phyloP scores from a whole-genome alignment of 2,888 invertebrate genomes.

The Troides oblongomaculatus region DNA sequence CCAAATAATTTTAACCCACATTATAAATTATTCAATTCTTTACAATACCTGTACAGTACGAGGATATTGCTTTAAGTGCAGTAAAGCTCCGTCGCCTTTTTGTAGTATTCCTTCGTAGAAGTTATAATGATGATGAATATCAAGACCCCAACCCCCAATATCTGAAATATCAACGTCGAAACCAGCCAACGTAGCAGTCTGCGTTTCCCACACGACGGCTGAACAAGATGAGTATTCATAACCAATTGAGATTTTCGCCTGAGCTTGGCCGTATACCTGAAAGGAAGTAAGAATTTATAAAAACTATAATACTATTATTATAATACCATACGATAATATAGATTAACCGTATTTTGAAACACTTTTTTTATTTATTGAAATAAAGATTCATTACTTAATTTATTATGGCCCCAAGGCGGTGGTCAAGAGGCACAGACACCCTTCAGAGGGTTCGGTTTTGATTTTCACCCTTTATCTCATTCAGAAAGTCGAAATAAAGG shows the following conservation, averaged over 20 bases:
- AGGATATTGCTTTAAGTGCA: slow-evolving; percentile 96
- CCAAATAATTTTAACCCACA: too few relatives aligned
- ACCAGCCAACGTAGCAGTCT: slow-evolving; percentile 95
- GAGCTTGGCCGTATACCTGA: slow-evolving; percentile 90
- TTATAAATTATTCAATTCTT: too few relatives aligned
- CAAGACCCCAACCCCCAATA: slow-evolving; percentile 98
- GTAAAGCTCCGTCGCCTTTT: slow-evolving; percentile 97
- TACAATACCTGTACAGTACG: slow-evolving; percentile 85
- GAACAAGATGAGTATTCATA: slow-evolving; percentile 95
- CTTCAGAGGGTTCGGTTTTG: too few relatives aligned
- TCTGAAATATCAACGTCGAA: slow-evolving; percentile 98
- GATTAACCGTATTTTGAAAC: too few relatives aligned
- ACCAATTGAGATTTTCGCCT: slow-evolving; percentile 93
- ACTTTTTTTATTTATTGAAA: too few relatives aligned
- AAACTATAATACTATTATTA: neutral
- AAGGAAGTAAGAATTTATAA: slow-evolving; percentile 1
- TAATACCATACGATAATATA: too few relatives aligned
- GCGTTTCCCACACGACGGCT: slow-evolving; percentile 95
- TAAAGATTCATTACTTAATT: too few relatives aligned
- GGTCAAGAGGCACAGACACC: too few relatives aligned
- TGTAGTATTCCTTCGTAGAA: slow-evolving; percentile 98
- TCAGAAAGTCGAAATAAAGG: too few relatives aligned
- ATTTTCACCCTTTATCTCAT: too few relatives aligned
- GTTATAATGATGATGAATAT: slow-evolving; percentile 99
- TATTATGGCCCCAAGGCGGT: too few relatives aligned